Evolutionary conservation across 2,888 invertebrate genomes (phyloP).

Genomic region (Tuberolachnus salignus): DNA sequence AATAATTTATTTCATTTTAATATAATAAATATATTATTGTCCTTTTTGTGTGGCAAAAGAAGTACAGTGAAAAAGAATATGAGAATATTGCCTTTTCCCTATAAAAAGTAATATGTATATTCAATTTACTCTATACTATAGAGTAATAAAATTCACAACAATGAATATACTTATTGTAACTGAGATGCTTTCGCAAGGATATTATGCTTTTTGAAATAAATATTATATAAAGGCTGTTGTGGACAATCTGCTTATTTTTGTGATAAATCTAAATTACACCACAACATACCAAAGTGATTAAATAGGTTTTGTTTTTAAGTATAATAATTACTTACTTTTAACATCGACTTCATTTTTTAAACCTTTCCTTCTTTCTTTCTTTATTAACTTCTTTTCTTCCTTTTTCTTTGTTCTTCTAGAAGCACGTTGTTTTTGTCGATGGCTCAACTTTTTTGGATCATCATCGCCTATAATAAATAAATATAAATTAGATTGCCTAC

Average conservation of each 20-base stretch:
- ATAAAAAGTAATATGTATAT: background rate
- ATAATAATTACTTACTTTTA: constrained; percentile 17
- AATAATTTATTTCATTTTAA: background rate
- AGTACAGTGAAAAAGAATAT: too few relatives aligned
- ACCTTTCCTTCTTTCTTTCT: constrained; percentile 61
- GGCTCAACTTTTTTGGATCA: constrained; percentile 69
- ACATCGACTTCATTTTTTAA: constrained; percentile 45
- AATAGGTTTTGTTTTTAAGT: background rate
- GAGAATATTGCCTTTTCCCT: too few relatives aligned
- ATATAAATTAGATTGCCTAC: too few relatives aligned
- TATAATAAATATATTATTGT: background rate
- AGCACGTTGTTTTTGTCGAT: constrained; percentile 73
- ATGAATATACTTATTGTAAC: too few relatives aligned
- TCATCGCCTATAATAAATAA: constrained; percentile 59
- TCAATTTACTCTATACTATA: background rate
- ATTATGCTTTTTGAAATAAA: too few relatives aligned
- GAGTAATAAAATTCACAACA: too few relatives aligned
- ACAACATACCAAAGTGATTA: background rate
- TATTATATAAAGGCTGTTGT: too few relatives aligned
- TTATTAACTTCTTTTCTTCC: constrained; percentile 63
- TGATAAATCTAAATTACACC: background rate
- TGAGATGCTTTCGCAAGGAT: too few relatives aligned
- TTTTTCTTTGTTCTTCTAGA: constrained; percentile 69
- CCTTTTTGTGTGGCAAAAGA: too few relatives aligned
- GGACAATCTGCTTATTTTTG: background rate